phyloP scores from a whole-genome alignment of 1,140 invertebrate species.

The Zaprionus taronus region DNA sequence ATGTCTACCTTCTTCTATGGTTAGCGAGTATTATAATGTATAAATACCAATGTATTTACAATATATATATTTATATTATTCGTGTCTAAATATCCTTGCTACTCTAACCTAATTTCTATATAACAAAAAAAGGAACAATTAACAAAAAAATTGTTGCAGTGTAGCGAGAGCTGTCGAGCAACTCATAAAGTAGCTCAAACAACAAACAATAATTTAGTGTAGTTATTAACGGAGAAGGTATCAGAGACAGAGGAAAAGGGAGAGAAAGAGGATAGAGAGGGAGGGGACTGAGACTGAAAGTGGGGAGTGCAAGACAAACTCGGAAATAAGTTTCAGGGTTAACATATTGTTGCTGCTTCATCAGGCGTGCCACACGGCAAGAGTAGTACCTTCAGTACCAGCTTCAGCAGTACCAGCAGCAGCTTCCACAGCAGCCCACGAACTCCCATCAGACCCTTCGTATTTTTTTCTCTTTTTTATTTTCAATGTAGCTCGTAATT shows the following conservation, averaged over 20 bases:
- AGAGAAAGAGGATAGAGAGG: background rate
- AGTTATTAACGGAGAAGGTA: background rate
- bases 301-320: background rate
- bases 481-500: slow-evolving; percentile 75
- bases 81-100: background rate
- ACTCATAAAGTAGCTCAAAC: slow-evolving; percentile 38
- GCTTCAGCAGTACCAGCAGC: background rate
- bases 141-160: slow-evolving; percentile 12
- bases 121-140: background rate
- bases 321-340: slow-evolving; percentile 70
- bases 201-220: slow-evolving; percentile 20
- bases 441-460: slow-evolving; percentile 18
- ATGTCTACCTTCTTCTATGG: background rate
- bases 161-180: slow-evolving; percentile 14
- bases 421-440: slow-evolving; percentile 6
- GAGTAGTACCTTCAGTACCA: background rate
- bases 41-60: too few relatives aligned
- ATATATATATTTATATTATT: background rate
- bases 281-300: background rate
- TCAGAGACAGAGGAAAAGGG: background rate
- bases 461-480: slow-evolving; percentile 24
- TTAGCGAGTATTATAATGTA: too few relatives aligned
- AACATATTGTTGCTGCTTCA: slow-evolving; percentile 79
- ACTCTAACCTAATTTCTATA: background rate
- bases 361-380: slow-evolving; percentile 52